Percentiles rank a stretch among this genome's conserved stretches.
Evolutionary conservation across 2,797 vertebrate genomes (phyloP).

Genomic region (Leptodactylus fallax): DNA sequence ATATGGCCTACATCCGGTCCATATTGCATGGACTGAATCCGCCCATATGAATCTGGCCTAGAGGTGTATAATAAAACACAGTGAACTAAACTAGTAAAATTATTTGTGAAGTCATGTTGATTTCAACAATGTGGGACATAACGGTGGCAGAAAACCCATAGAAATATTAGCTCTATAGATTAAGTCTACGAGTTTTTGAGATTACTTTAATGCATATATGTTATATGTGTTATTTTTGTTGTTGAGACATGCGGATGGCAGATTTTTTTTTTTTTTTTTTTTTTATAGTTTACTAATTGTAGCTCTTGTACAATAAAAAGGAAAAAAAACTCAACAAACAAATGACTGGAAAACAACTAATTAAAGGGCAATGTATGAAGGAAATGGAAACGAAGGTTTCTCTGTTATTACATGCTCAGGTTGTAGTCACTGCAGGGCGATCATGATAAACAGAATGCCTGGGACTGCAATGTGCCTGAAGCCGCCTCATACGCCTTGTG

Average conservation of each 20-base stretch:
- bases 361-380: constrained; percentile 37
- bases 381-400: constrained; percentile 39
- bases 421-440: constrained; percentile 55
- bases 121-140: too few species aligned
- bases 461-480: constrained; percentile 27
- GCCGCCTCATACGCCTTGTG: background rate
- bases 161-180: too few species aligned
- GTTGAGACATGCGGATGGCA: background rate
- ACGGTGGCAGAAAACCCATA: too few species aligned
- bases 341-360: constrained; percentile 24
- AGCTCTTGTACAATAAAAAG: background rate
- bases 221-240: background rate
- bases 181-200: too few species aligned
- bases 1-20: too few species aligned
- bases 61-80: too few species aligned
- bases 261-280: too few species aligned
- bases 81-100: too few species aligned
- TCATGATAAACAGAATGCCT: constrained; percentile 48
- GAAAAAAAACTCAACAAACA: background rate
- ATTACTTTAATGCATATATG: too few species aligned
- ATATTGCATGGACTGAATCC: too few species aligned
- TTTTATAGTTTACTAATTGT: background rate
- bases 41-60: too few species aligned
- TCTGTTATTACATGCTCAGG: constrained; percentile 36
- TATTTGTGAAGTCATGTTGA: too few species aligned